Base-by-base conservation (phyloP, 2,888 invertebrate species). In the Lamellibrachia satsuma region DNA sequence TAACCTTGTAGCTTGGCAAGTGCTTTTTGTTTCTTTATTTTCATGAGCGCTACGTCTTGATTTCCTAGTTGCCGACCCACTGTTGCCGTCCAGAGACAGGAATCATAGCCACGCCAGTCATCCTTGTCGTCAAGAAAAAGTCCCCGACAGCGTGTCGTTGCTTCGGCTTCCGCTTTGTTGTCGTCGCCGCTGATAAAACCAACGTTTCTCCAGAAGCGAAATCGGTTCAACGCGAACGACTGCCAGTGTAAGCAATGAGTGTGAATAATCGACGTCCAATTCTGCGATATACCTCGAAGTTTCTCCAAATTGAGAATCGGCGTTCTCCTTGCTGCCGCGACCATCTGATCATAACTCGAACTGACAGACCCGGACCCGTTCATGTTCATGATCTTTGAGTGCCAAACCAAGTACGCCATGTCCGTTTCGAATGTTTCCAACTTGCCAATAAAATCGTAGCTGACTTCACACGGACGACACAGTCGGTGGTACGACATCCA, bases 381-480 rank as follows among this genome's bases (percentile, higher is more conserved):
- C 75, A 75, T 22, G 75, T 75, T 75, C 75, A 0, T 15, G 75
- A 75, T 22, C 3, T 75, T 75, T 75, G 75, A 6, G 22, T n/a
- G 75, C 15, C 75, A 22, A 15, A 75, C 6, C 75, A 91, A 22
- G 52, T 91, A 52, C 91, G 52, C 27, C 52, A 52, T 52, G 27
- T 91, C 91, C 52, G 91, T 15, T 91, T 91, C 27, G 52, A 91
- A 52, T 6, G 91, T 91, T 91, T 91, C 91, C 52, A 52, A n/a
- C 7, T 91, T 91, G 52, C 91, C 91, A n/a, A 91, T 91, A 52
- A 91, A 91, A 52, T 91, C 91, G 7, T 91, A 91, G 6, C 52
- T 52, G 11, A 52, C 15, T 91, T 91, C 52, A 27, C 91, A 91
- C 52, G 91, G 91, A 15, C 22, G 22, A n/a, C 91, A 91, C 52